Percentiles rank a stretch among this genome's conserved stretches.
phyloP scores from a whole-genome alignment of 2,888 invertebrate species.

The Epinotia bilunana region DNA sequence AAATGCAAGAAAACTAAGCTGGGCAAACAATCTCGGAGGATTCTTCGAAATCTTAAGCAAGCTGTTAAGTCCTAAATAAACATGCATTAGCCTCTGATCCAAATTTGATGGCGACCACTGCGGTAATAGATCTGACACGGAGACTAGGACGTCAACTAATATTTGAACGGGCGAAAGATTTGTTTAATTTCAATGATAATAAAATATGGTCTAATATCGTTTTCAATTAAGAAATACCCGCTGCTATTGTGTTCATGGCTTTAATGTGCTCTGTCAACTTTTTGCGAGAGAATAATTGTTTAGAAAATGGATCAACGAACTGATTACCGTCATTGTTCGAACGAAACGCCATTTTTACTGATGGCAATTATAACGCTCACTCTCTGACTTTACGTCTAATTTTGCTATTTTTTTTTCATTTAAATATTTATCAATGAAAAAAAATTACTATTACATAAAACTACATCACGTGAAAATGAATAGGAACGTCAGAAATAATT shows the following conservation, averaged over 20 bases:
- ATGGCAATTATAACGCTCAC: conserved; percentile 20
- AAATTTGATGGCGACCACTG: conserved; percentile 39
- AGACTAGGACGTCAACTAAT: conserved; percentile 7
- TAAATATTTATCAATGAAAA: too few relatives aligned
- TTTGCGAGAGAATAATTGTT: conserved; percentile 44
- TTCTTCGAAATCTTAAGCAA: conserved; percentile 42
- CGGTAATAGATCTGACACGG: conserved; percentile 21
- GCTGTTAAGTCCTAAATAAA: conserved; percentile 45
- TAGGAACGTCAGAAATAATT: neutral
- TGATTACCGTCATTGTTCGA: conserved; percentile 44
- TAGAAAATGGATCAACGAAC: conserved; percentile 48
- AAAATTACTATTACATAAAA: too few relatives aligned
- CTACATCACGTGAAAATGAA: neutral
- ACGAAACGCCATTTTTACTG: conserved; percentile 36
- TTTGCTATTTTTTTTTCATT: neutral
- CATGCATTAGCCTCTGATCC: conserved; percentile 32
- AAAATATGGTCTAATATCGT: neutral
- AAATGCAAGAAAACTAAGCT: conserved; percentile 38
- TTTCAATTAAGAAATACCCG: conserved; percentile 12
- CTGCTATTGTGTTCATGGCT: conserved; percentile 9
- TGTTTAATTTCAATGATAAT: conserved; percentile 3
- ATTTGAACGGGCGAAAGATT: conserved; percentile 15
- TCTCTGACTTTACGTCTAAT: conserved; percentile 11
- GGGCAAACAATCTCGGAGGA: conserved; percentile 22
- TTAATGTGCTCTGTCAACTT: conserved; percentile 31